phyloP scores from a whole-genome alignment of 2,113 vertebrate species.

The Amia ocellicauda region DNA sequence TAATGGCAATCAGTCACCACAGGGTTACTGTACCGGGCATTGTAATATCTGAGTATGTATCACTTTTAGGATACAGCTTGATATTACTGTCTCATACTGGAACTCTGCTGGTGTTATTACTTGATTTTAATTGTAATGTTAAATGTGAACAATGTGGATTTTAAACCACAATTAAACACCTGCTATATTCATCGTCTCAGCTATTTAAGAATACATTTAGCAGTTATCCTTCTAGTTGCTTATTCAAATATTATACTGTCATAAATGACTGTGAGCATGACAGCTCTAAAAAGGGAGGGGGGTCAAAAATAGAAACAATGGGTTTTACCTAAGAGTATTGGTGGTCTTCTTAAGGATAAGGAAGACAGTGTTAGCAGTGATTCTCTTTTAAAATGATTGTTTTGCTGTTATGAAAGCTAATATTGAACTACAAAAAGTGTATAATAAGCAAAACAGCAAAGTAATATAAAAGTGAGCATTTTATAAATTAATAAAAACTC shows the following conservation, averaged over 20 bases:
- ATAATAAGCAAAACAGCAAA: no score
- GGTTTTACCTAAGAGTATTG: not conserved
- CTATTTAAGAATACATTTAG: conserved; percentile 78
- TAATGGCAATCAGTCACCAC: conserved; percentile 89
- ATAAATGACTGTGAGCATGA: conserved; percentile 37
- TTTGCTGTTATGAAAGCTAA: no score
- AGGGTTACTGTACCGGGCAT: conserved; percentile 81
- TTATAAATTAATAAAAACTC: no score
- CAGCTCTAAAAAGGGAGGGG: conserved; percentile 31
- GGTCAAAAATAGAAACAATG: conserved; percentile 15
- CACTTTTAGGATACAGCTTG: conserved; percentile 80
- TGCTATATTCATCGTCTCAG: conserved; percentile 78
- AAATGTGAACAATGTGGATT: conserved; percentile 80
- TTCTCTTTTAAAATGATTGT: no score
- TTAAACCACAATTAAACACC: conserved; percentile 86
- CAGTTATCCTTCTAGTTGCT: conserved; percentile 41
- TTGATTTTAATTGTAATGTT: conserved; percentile 86
- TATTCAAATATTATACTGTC: conserved; percentile 40
- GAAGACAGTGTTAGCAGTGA: no score
- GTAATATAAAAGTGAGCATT: no score
- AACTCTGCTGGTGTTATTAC: conserved; percentile 83
- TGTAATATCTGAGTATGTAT: conserved; percentile 81
- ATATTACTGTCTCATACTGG: conserved; percentile 76
- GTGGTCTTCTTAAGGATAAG: no score
- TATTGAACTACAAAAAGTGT: no score